Evolutionary conservation across 2,113 vertebrate genomes (phyloP).

Genomic region (Gavia stellata): DNA sequence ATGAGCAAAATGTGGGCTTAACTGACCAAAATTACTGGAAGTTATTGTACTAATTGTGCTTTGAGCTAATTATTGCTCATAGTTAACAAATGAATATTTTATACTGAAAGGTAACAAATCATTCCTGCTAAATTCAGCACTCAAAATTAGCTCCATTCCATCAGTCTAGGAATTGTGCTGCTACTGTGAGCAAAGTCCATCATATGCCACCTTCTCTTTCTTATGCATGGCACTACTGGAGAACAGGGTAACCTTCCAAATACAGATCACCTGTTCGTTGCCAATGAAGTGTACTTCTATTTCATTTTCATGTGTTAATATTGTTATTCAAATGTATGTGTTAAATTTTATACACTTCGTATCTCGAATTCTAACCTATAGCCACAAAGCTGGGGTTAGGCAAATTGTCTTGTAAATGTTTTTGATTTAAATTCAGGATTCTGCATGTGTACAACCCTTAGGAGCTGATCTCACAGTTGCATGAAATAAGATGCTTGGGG

Average conservation of each 20-base stretch:
- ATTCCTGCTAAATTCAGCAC: conserved; percentile 28
- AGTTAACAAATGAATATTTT: conserved; percentile 69
- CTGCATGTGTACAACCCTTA: background rate
- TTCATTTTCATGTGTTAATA: conserved; percentile 4
- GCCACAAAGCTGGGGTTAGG: background rate
- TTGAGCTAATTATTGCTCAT: conserved; percentile 62
- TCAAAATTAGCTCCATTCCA: background rate
- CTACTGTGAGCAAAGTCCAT: conserved; percentile 24
- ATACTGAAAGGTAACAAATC: conserved; percentile 63
- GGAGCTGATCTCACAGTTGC: conserved; percentile 1
- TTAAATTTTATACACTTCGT: conserved; percentile 14
- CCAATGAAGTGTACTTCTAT: background rate
- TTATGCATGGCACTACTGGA: conserved; percentile 20
- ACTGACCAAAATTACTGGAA: conserved; percentile 70
- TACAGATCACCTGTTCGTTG: conserved; percentile 20
- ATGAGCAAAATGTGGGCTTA: conserved; percentile 68
- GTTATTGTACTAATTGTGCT: conserved; percentile 72
- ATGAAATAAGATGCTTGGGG: background rate
- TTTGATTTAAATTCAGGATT: conserved; percentile 34
- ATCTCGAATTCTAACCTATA: background rate
- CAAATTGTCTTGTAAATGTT: background rate
- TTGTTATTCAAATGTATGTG: conserved; percentile 31
- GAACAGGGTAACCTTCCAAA: conserved; percentile 33
- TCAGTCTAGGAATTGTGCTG: background rate
- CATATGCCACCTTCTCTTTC: background rate